Evolutionary conservation across 2,797 vertebrate genomes (phyloP), one percentile per base, ranked within the genome.

Genomic region (Sebastiscus tertius): DNA sequence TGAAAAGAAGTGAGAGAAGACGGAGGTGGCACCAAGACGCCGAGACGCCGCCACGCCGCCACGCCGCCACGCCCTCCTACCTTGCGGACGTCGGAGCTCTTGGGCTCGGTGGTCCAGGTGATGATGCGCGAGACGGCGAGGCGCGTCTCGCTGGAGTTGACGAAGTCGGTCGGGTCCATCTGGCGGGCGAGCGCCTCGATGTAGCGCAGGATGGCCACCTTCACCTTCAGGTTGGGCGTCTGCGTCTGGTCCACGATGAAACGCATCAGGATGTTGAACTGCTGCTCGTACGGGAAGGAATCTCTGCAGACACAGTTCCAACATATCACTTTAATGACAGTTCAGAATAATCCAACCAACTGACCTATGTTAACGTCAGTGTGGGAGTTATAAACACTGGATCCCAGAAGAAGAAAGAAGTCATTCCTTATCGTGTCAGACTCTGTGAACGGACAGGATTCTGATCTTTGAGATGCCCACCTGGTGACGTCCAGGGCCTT

Each of bases 181-280:
- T 98, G 98, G 73, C 97, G 96, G 39, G 96, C 97, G 83, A 99
- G 94, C 34, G 95, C 97, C 88, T 99, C 98, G 0, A 99, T 98
- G 90, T 99, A 99, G 85, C 98, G 98, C 93, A 99, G 90, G 84
- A 99, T 98, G 89, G 98, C 97, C 81, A 99, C 98, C 93, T 99
- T 73, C 72, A 99, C 93, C 97, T 98, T 92, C 69, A 99, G 96
- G 90, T 99, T 99, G 75, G 98, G 98, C 14, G 98, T 99, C 92
- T 99, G 98, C 11, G 98, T 99, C 90, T 99, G 98, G 95, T 99
- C 98, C 65, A 99, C 98, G 81, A 99, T 98, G 85, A 99, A 99
- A 76, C 98, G 96, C 98, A 99, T 99, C 89, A 99, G 94, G 89
- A 99, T 99, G 90, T 98, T 99, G 94, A 99, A 99, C 67, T 99